A percentile compares a stretch with the other conserved stretches of the same genome.
Evolutionary conservation across 2,888 invertebrate genomes (phyloP).

Genomic region (Proisotoma minuta): DNA sequence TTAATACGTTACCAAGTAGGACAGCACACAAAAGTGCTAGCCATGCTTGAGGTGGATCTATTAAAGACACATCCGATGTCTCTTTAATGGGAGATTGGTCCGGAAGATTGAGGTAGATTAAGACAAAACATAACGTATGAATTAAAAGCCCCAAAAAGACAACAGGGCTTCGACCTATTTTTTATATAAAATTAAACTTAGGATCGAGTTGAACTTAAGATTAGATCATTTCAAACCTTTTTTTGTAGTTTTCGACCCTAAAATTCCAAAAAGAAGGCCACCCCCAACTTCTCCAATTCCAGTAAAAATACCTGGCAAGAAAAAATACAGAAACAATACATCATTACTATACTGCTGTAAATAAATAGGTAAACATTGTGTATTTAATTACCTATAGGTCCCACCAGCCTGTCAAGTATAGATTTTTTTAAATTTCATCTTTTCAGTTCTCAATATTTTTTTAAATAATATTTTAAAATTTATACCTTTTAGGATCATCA

Average conservation of each 20-base stretch:
- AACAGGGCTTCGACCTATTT: constrained; percentile 76
- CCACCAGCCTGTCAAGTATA: no score
- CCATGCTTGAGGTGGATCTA: constrained; percentile 36
- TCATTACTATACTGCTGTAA: neutral
- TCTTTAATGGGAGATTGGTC: constrained; percentile 69
- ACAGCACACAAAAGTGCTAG: constrained; percentile 81
- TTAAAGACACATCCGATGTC: constrained; percentile 53
- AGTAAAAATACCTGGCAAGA: constrained; percentile 68
- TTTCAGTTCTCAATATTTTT: no score
- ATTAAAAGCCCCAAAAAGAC: constrained; percentile 79
- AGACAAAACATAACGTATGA: constrained; percentile 74
- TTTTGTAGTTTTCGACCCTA: constrained; percentile 75
- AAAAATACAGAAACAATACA: neutral
- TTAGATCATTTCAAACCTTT: constrained; percentile 31
- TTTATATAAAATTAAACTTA: no score
- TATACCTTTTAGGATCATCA: constrained; percentile 74
- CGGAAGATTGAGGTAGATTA: constrained; percentile 85
- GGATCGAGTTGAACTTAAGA: no score
- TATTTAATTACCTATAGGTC: constrained; percentile 90
- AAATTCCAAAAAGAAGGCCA: constrained; percentile 82
- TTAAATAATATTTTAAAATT: no score
- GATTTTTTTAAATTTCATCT: no score
- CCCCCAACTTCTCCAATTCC: constrained; percentile 88
- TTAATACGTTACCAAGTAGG: constrained; percentile 63
- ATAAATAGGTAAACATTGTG: neutral